These are phyloP conservation scores for Gortyna flavago DNA, from an alignment of 2,888 invertebrate species.

Conservation along the genomic window DNA sequence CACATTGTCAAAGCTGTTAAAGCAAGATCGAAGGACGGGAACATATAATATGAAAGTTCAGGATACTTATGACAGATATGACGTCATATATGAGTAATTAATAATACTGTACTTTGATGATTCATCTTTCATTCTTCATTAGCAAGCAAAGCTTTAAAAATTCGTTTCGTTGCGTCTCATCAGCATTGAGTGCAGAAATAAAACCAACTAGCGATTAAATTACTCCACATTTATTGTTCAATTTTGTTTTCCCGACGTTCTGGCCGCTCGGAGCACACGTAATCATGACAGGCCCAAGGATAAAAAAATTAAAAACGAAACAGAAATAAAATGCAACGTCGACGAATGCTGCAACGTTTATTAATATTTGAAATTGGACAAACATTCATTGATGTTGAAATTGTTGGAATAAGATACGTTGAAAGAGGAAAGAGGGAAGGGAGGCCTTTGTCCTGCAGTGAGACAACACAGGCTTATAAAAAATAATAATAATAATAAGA, in stretches of 20 bases:
- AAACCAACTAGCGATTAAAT: conserved; percentile 55
- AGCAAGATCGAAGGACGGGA: conserved; percentile 8
- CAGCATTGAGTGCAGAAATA: conserved; percentile 49
- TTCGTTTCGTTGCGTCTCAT: conserved; percentile 39
- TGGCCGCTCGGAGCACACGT: conserved; percentile 22
- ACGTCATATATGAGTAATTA: background rate
- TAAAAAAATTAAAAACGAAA: conserved; percentile 47
- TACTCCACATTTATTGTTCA: conserved; percentile 54
- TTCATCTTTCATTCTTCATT: conserved; percentile 10
- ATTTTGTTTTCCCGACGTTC: conserved; percentile 40
- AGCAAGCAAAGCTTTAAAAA: conserved; percentile 11
- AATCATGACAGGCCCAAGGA: conserved; percentile 45
- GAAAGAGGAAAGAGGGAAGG: background rate
- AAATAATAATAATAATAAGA: too few species aligned
- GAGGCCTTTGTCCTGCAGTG: too few species aligned
- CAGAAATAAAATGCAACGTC: conserved; percentile 46
- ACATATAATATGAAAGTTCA: conserved; percentile 10
- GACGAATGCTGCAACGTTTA: conserved; percentile 13
- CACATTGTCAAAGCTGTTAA: conserved; percentile 36
- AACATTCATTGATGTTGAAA: conserved; percentile 9
- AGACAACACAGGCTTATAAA: too few species aligned
- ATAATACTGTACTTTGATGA: background rate
- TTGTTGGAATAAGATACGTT: background rate
- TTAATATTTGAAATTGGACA: conserved; percentile 20
- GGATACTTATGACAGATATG: background rate